Evolutionary conservation across 2,113 vertebrate genomes (phyloP), one percentile per base, ranked within the genome.

Genomic region (Ptychochromis oligacanthus): DNA sequence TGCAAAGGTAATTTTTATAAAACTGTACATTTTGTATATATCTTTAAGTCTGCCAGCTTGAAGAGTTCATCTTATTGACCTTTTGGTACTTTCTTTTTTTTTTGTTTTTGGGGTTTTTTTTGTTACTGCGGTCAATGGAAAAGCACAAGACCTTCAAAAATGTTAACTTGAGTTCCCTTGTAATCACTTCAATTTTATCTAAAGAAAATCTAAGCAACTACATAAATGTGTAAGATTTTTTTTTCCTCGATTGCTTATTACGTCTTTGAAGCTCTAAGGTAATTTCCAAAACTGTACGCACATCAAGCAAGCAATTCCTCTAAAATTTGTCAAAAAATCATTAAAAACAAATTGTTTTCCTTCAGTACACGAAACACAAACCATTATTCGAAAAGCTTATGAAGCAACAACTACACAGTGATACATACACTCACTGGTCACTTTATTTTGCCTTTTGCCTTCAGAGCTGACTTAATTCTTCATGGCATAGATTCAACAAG

Each of bases 381-480:
- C 0, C 1, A 2, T 1, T 20, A 28, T 70, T 72, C 31, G 26
- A 72, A 52, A 52, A 2, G 0, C 0, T 0, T 24, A 52, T 31
- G 10, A 70, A 7, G 9, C 17, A 70, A 70, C 17, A 67, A 67
- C 36, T 24, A 49, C 46, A 17, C 46, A 46, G 2, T 49, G 5
- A 49, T 49, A 49, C 6, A 49, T 49, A 6, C 2, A 17, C 6
- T 43, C 12, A 14, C 12, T 4, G 28, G 28, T 4, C 4, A 70
- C 24, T 70, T 65, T 28, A 49, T 49, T 67, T 18, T 8, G 9
- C 2, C 12, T 43, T 43, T 43, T 43, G 40, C 40, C 12, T 43
- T 43, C 40, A 43, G 12, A 43, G 12, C 11, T 43, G 12, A 4
- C 28, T 31, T 31, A 31, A 31, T 31, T 31, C 28, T 31, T 31